A percentile compares a stretch with the other conserved stretches of the same genome.
These are phyloP conservation scores for Cydia amplana DNA, from an alignment of 1,140 invertebrate genomes.

Conservation along the genomic window DNA sequence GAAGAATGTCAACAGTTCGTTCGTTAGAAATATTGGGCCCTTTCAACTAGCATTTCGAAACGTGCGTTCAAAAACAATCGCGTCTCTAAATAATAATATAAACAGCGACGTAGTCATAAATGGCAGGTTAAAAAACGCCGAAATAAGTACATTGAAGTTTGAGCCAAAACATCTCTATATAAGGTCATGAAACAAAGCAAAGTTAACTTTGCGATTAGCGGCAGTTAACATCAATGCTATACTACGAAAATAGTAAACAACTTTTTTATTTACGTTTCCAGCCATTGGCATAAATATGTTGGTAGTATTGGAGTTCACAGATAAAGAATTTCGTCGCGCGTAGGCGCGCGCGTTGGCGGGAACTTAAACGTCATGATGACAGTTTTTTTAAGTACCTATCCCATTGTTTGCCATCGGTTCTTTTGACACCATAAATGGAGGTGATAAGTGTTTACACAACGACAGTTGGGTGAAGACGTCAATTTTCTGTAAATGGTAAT, in stretches of 20 bases:
- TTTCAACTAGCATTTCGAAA: background rate
- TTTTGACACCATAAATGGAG: constrained; percentile 46
- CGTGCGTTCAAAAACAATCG: background rate
- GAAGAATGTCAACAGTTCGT: background rate
- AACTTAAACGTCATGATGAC: constrained; percentile 53
- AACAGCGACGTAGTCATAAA: background rate
- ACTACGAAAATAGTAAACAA: constrained; percentile 15
- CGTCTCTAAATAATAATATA: background rate
- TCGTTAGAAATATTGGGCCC: background rate
- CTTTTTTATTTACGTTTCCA: background rate
- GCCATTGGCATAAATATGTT: background rate
- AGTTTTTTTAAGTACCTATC: constrained; percentile 43
- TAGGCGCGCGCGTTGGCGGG: constrained; percentile 44
- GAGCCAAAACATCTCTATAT: background rate
- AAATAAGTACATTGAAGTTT: background rate
- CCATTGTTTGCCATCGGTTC: constrained; percentile 40
- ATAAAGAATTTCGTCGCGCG: constrained; percentile 31
- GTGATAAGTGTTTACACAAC: constrained; percentile 42
- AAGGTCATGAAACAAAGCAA: background rate
- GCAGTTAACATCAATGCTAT: background rate
- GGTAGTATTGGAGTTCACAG: constrained; percentile 11
- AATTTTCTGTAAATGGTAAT: constrained; percentile 31
- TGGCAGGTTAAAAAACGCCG: background rate
- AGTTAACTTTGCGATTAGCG: constrained; percentile 1
- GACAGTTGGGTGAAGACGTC: constrained; percentile 26